phyloP scores from a whole-genome alignment of 2,888 invertebrate species.

The Hirtodrosophila alboralis region DNA sequence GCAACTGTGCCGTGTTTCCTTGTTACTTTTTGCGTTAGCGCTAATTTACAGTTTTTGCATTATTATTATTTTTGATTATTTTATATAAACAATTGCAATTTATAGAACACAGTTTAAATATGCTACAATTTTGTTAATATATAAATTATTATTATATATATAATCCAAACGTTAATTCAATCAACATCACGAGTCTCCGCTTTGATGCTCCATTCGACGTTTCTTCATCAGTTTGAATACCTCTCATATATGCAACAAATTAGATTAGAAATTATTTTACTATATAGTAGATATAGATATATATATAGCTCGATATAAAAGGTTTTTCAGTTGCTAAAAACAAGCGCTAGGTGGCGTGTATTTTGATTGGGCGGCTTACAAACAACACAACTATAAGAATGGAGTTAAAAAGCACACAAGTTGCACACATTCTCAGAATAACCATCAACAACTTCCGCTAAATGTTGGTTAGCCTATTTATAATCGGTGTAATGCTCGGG shows the following conservation, averaged over 20 bases:
- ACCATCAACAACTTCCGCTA: constrained; percentile 13
- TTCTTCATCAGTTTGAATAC: constrained; percentile 17
- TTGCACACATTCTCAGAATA: constrained; percentile 14
- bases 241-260: constrained; percentile 31
- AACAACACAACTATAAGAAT: constrained; percentile 39
- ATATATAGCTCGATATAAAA: constrained; percentile 27
- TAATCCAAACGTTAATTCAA: constrained; percentile 40
- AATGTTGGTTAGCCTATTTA: constrained; percentile 34
- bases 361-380: constrained; percentile 43
- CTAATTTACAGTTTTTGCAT: constrained; percentile 41
- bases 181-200: constrained; percentile 71
- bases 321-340: constrained; percentile 47
- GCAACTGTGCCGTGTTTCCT: constrained; percentile 39
- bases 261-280: constrained; percentile 24
- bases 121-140: constrained; percentile 50
- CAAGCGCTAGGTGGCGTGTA: constrained; percentile 59
- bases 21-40: constrained; percentile 24
- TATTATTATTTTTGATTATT: constrained; percentile 43
- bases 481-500: constrained; percentile 77
- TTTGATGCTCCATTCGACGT: constrained; percentile 51
- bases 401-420: constrained; percentile 37
- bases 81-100: constrained; percentile 48
- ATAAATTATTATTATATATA: constrained; percentile 20
- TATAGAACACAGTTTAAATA: constrained; percentile 55
- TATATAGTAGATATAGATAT: constrained; percentile 11